phyloP scores from a whole-genome alignment of 1,140 invertebrate genomes.

The Harpegnathos saltator region DNA sequence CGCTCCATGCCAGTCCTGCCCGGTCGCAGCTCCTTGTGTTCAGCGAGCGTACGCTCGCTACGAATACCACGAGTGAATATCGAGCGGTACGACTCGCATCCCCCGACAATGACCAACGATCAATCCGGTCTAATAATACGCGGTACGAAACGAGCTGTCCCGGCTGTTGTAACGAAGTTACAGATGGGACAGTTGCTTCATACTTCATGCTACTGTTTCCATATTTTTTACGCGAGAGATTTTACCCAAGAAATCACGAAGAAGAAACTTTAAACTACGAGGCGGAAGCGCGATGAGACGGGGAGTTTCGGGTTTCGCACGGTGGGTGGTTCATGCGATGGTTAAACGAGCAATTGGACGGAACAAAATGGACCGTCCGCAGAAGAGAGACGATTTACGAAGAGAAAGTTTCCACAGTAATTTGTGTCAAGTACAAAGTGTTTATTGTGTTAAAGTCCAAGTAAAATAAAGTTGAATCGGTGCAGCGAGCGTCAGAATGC shows the following conservation, averaged over 20 bases:
- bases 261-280: constrained; percentile 4
- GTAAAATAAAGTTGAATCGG: background rate
- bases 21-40: constrained; percentile 19
- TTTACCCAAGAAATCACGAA: constrained; percentile 14
- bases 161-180: background rate
- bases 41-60: constrained; percentile 9
- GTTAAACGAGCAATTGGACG: background rate
- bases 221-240: background rate
- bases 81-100: background rate
- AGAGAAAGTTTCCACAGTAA: background rate
- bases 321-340: too few relatives aligned
- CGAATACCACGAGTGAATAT: background rate
- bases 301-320: background rate
- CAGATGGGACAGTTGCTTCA: background rate
- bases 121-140: background rate
- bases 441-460: constrained; percentile 5
- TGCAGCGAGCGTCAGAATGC: background rate
- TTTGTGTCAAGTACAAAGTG: background rate
- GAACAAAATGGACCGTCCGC: background rate
- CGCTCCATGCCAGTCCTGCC: constrained; percentile 16
- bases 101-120: constrained; percentile 11
- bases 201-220: background rate
- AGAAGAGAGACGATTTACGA: background rate
- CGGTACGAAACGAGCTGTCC: background rate
- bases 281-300: background rate